phyloP scores from a whole-genome alignment of 37 sponge, comb jelly and placozoan species.

The Aplysina aerophoba region DNA sequence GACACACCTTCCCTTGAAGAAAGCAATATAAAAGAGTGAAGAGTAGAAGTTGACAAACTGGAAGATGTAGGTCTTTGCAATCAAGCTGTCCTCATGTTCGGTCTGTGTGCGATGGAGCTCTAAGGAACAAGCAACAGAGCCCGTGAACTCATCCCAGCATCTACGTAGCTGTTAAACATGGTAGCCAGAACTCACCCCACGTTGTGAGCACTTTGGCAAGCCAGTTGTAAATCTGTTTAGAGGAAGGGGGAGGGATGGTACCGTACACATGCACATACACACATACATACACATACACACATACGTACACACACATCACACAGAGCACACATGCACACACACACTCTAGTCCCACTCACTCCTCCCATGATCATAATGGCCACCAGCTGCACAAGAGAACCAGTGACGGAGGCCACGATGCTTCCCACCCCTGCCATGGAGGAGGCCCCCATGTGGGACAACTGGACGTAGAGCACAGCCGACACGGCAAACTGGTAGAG shows the following conservation, averaged over 20 bases:
- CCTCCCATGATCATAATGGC: conserved; percentile 64
- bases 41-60: conserved; percentile 73
- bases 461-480: conserved; percentile 30
- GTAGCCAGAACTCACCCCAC: conserved; percentile 77
- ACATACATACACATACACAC: not conserved
- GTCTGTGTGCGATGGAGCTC: conserved; percentile 74
- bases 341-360: not conserved
- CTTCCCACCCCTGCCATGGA: conserved; percentile 8
- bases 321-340: not conserved
- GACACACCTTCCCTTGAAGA: conserved; percentile 78
- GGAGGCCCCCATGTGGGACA: conserved; percentile 29
- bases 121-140: not conserved
- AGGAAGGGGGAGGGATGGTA: not conserved
- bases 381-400: conserved; percentile 66
- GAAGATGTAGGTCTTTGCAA: conserved; percentile 63
- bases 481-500: conserved; percentile 66
- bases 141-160: too few relatives aligned
- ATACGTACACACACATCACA: not conserved
- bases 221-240: conserved; percentile 49
- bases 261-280: not conserved
- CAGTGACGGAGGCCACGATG: conserved; percentile 56
- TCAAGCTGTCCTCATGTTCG: conserved; percentile 53
- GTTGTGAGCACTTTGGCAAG: conserved; percentile 75
- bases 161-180: too few relatives aligned
- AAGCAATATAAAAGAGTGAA: conserved; percentile 77